Base-by-base conservation (phyloP, 2,888 invertebrate species). In the Chrysomela aeneicollis region DNA sequence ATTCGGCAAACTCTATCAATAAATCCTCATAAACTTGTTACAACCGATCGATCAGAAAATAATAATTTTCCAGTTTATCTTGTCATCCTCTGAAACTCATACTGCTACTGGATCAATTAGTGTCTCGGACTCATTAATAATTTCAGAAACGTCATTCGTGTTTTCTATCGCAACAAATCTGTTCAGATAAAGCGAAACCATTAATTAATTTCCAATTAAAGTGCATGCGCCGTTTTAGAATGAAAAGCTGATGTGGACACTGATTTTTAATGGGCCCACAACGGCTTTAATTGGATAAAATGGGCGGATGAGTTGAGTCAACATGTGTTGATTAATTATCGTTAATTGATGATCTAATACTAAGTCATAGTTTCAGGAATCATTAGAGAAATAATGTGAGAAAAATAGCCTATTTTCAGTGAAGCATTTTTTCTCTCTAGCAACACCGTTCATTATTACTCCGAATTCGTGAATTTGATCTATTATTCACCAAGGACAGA, bases 401-500 rank as follows among this genome's bases (percentile, higher is more conserved):
- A 26, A 26, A 26, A 26, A 26, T 26, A 26, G 26, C 26, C 26
- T 26, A 26, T 26, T 26, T 26, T 26, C 6, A 3, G 6, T 3
- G 4, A 26, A 26, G 6, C 6, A 6, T 26, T 5, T 26, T 6
- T 26, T 26, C 26, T 5, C n/a, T n/a, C n/a, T n/a, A n/a, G n/a
- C n/a, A n/a, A n/a, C n/a, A n/a, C n/a, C n/a, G n/a, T n/a, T n/a
- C n/a, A n/a, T n/a, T n/a, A n/a, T n/a, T n/a, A n/a, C n/a, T 35
- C 32, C 10, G 9, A 35, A 10, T 10, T 35, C 32, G 71, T 74
- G 73, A 73, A 69, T 73, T 72, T 63, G 66, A 51, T 77, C 67
- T 74, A 76, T 77, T 75, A 77, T 78, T 77, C 73, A 77, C 63
- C n/a, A n/a, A n/a, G n/a, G 59, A 55, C 55, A 71, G 71, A 73